Evolutionary conservation across 2,113 vertebrate species (phyloP), one percentile per base, ranked within the genome.

Genomic region (Micromys minutus): DNA sequence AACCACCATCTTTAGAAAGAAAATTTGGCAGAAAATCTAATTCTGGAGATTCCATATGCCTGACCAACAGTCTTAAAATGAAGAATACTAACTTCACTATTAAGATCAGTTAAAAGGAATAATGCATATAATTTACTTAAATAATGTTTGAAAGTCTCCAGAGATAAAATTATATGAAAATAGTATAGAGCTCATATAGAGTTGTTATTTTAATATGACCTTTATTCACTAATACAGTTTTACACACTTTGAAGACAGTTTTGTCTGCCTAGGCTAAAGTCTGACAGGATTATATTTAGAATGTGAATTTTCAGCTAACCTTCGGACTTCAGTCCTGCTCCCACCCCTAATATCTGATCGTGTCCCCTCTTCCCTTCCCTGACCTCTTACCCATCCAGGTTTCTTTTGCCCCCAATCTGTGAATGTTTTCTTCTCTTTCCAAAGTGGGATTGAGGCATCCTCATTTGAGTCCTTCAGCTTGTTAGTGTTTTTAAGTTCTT

Each of bases 91-190:
- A 75, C 61, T 85, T 84, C 29, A 79, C 4, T 55, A 50, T 45
- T 84, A 89, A 94, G 52, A 86, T 89, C 80, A 85, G 31, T 47
- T 79, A 19, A 87, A 22, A 89, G 29, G 26, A 34, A 83, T 80
- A 89, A 59, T 83, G 55, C 10, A 89, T 59, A 31, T 26, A 94
- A 94, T 83, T 95, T 89, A 83, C 2, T 91, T 36, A 91, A 96
- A 77, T 74, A 72, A 91, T 87, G 34, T 22, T 90, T 77, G 19
- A 77, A 94, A 91, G 36, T 79, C 89, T 79, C 45, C 76, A 95
- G 26, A 85, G 83, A 63, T 81, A 77, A 88, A 83, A 80, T 74
- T 75, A 52, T 24, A 57, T 86, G 67, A 93, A 91, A 94, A 75
- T 90, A 91, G 85, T 89, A 79, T 34, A 80, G 31, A 86, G 6